Base-by-base conservation (phyloP, 1,140 invertebrate species). In the Lethocerus indicus region DNA sequence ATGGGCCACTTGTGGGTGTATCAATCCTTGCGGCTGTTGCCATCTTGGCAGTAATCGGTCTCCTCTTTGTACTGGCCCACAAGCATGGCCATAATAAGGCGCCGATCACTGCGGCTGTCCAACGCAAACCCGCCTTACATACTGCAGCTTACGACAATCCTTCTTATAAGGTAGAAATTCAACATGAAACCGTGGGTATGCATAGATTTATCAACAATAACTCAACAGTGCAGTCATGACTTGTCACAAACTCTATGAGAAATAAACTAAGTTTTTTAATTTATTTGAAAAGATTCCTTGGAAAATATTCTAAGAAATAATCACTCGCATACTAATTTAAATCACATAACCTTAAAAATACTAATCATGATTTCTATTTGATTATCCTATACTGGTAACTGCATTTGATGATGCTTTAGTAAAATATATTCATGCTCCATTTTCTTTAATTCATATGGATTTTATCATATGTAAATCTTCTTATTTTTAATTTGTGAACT, bases 161-260 rank as follows among this genome's bases (percentile, higher is more conserved):
- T 47, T 87, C 86, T 58, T 92, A 90, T 71, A 92, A 91, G 77
- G 82, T 90, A 68, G 83, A 87, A 67, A 77, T 86, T 67, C 83
- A 87, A 68, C 83, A 87, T 71, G 83, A 87, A 69, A 86, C 83
- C 63, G 85, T 87, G 82, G 81, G 83, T 86, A 75, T 51, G 59
- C 27, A 37, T 23, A 37, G n/a, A n/a, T n/a, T n/a, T n/a, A n/a
- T n/a, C n/a, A n/a, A 44, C 4, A 24, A 21, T 35, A 12, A 13
- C 32, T 35, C n/a, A 35, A n/a, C 12, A 35, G n/a, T 35, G 32
- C n/a, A 13, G 32, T 35, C 32, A 35, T 35, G 32, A 35, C 32
- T 35, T 35, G 32, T 12, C n/a, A 12, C 12, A 35, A n/a, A 35
- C n/a, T n/a, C n/a, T n/a, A n/a, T n/a, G n/a, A n/a, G n/a, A n/a